Evolutionary conservation across 2,888 invertebrate genomes (phyloP).

Genomic region (Mesoligia furuncula): DNA sequence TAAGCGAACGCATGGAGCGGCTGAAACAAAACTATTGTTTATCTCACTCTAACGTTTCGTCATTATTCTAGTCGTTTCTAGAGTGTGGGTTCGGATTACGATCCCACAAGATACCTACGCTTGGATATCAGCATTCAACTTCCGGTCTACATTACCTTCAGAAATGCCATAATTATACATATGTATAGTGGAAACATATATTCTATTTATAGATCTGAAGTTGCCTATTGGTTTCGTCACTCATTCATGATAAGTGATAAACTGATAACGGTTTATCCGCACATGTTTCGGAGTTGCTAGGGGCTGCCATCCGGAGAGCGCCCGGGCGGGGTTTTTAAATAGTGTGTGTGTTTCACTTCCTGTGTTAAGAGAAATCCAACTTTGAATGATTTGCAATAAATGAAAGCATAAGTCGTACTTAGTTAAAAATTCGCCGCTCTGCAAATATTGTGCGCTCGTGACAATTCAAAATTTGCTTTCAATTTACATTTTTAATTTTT

Average conservation of each 20-base stretch:
- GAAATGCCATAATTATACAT: background rate
- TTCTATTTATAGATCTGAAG: background rate
- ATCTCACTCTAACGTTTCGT: constrained; percentile 9
- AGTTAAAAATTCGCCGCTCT: no score
- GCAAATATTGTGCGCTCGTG: no score
- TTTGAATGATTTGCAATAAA: no score
- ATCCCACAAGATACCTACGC: background rate
- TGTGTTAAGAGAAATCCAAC: no score
- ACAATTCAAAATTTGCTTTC: no score
- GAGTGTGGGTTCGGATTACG: constrained; percentile 8
- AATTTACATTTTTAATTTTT: no score
- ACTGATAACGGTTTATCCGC: background rate
- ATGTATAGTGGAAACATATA: background rate
- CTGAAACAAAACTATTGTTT: constrained; percentile 18
- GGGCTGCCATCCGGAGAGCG: background rate
- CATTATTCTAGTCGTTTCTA: constrained; percentile 17
- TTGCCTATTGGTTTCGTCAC: background rate
- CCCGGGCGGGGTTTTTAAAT: no score
- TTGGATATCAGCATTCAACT: background rate
- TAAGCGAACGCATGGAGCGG: constrained; percentile 16
- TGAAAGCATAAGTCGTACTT: no score
- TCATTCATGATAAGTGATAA: background rate
- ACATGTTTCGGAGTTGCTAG: background rate
- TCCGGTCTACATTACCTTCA: background rate
- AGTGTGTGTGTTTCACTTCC: no score